Percentiles rank a stretch among this genome's conserved stretches.
Evolutionary conservation across 2,113 vertebrate genomes (phyloP).

Genomic region (Eidolon helvum): DNA sequence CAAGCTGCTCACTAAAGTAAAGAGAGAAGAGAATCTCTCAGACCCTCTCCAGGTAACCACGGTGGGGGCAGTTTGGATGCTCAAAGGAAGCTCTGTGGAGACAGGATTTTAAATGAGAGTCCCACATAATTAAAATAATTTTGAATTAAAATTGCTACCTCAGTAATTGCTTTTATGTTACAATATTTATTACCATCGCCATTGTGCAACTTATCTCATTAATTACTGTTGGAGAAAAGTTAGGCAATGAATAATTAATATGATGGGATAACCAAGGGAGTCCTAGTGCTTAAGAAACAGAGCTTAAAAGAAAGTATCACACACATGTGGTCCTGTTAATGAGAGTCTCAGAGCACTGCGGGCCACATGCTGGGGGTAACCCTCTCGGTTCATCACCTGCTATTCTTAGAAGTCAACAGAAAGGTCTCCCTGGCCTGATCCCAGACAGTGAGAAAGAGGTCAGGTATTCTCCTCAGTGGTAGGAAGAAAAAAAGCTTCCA

Average conservation of each 20-base stretch:
- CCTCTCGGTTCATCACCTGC: neutral
- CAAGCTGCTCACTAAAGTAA: neutral
- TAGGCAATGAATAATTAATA: slow-evolving; percentile 79
- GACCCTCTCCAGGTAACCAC: neutral
- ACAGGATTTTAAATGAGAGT: slow-evolving; percentile 66
- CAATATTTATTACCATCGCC: slow-evolving; percentile 66
- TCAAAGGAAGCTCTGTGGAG: slow-evolving; percentile 65
- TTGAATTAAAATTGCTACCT: slow-evolving; percentile 78
- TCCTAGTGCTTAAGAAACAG: slow-evolving; percentile 40
- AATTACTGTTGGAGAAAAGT: slow-evolving; percentile 61
- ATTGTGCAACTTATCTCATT: slow-evolving; percentile 70
- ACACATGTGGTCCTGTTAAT: neutral
- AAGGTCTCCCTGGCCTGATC: slow-evolving; percentile 53
- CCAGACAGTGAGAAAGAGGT: slow-evolving; percentile 68
- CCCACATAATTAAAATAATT: slow-evolving; percentile 83
- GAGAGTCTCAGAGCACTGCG: neutral
- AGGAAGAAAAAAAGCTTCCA: slow-evolving; percentile 68
- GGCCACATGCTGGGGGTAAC: neutral
- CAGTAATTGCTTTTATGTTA: slow-evolving; percentile 77
- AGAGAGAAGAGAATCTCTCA: neutral
- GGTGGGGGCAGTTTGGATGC: slow-evolving; percentile 69
- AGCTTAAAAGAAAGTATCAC: slow-evolving; percentile 62
- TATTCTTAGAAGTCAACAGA: slow-evolving; percentile 41
- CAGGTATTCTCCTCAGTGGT: slow-evolving; percentile 69
- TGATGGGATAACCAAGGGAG: slow-evolving; percentile 63